phyloP scores from a whole-genome alignment of 2,797 vertebrate genomes.

The Geotrypetes seraphini region DNA sequence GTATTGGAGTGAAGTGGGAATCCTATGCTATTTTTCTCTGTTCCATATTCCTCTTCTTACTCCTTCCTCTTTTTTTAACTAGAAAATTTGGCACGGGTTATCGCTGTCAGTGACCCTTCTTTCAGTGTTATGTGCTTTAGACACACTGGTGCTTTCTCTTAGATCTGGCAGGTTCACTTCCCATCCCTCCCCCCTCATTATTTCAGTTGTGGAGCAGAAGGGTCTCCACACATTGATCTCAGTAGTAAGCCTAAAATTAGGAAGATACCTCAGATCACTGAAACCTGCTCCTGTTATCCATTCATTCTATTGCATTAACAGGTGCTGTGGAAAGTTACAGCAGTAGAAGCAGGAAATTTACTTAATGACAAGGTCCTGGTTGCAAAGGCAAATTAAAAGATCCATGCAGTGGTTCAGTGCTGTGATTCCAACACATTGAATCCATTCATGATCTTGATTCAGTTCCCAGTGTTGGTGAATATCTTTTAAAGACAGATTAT shows the following conservation, averaged over 20 bases:
- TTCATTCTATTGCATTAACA: slow-evolving; percentile 42
- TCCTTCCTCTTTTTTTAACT: slow-evolving; percentile 21
- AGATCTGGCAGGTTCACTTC: slow-evolving; percentile 43
- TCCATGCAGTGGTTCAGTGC: slow-evolving; percentile 20
- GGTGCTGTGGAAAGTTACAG: slow-evolving; percentile 26
- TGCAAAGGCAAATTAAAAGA: too few species aligned
- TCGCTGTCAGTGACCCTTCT: slow-evolving; percentile 44
- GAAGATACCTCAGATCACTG: slow-evolving; percentile 61
- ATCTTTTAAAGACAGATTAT: slow-evolving; percentile 33
- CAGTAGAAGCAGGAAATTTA: neutral
- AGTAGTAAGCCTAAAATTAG: slow-evolving; percentile 49
- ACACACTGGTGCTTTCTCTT: slow-evolving; percentile 63
- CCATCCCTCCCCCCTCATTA: slow-evolving; percentile 28
- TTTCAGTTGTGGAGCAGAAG: slow-evolving; percentile 15
- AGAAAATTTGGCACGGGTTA: slow-evolving; percentile 29
- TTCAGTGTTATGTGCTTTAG: slow-evolving; percentile 53
- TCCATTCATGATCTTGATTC: slow-evolving; percentile 37
- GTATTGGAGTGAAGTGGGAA: slow-evolving; percentile 42
- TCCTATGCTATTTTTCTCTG: slow-evolving; percentile 35
- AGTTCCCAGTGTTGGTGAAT: slow-evolving; percentile 35
- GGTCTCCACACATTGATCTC: slow-evolving; percentile 51
- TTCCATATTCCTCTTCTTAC: slow-evolving; percentile 27
- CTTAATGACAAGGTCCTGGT: too few species aligned
- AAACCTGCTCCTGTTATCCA: slow-evolving; percentile 51
- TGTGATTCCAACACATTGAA: slow-evolving; percentile 24